Evolutionary conservation across 2,888 invertebrate species (phyloP), one percentile per base, ranked within the genome.

Genomic region (Rhyacophila evoluta): DNA sequence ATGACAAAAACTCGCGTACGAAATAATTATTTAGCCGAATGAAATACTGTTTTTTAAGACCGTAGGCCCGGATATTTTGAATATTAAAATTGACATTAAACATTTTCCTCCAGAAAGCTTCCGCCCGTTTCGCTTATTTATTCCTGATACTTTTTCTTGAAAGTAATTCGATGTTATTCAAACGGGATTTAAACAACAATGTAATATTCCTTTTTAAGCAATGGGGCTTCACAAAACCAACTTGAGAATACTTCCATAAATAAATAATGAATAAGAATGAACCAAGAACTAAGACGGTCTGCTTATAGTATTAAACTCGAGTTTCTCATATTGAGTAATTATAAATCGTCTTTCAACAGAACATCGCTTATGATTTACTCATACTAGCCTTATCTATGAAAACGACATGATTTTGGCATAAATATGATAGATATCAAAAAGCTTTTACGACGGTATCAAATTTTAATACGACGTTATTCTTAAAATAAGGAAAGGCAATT

Each of bases 1-100:
- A 55, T 55, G 55, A 55, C 55, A 25, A 55, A 55, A 55, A 19
- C 25, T 4, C n/a, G 19, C 8, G 10, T 19, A 55, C 10, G 25
- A 4, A 55, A 41, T 55, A 19, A 55, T 25, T 55, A 55, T 19
- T 3, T 19, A 55, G 25, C 10, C 10, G 55, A 55, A 55, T 8
- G 39, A 25, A 33, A 33, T 19, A 2, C 19, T 19, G 19, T 55
- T 10, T 1, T 33, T 25, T 25, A 25, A 25, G 25, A 6, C 55
- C 25, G 19, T 8, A 19, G 55, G 55, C 25, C 25, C 12, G 19
- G 19, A 55, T 55, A 55, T 55, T 55, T 55, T 55, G 55, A 55
- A 55, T 55, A 55, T 55, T 55, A 55, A 55, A 55, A 55, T 55
- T 55, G 55, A 55, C 55, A 55, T 25, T 55, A 55, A 55, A 19